Evolutionary conservation across 2,113 vertebrate species (phyloP), one percentile per base, ranked within the genome.

Genomic region (Orthonyx spaldingii): DNA sequence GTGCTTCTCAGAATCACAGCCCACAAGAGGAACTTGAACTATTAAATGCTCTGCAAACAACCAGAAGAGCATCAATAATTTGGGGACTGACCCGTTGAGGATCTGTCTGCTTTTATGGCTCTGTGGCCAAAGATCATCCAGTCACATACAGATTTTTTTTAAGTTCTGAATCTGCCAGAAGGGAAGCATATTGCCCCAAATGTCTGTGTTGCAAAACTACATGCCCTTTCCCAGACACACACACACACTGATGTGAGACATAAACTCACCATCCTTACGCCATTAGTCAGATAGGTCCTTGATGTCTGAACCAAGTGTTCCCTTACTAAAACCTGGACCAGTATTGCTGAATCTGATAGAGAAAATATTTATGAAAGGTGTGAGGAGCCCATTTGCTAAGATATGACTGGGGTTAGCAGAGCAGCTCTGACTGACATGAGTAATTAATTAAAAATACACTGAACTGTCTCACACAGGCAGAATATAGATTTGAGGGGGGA

Each of bases 351-450:
- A 89, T 89, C 52, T 90, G 53, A 23, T 22, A 87, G 64, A 91
- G 81, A 94, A 96, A 94, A 89, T 93, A 89, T 89, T 96, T 97
- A 92, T 87, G 88, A 94, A 96, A 95, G 71, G 81, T 92, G 50
- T 47, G 24, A 89, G 84, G 42, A 88, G 53, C 72, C 89, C 87
- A 93, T 96, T 90, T 95, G 68, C 95, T 93, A 91, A 85, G 78
- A 89, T 94, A 77, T 47, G 86, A 94, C 74, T 96, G 60, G 24
- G 47, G 44, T 88, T 93, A 91, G 39, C 55, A 69, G 47, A 92
- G 42, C 50, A 23, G n/a, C 41, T 91, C 35, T 81, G 81, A 96
- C 50, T 92, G 93, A 89, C 81, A 80, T 44, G 41, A 96, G 86
- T 84, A 95, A 94, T 97, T 89, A 93, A 94, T 82, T 93, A 66